phyloP scores from a whole-genome alignment of 2,888 invertebrate species.

The Chrysolina oricalcia region DNA sequence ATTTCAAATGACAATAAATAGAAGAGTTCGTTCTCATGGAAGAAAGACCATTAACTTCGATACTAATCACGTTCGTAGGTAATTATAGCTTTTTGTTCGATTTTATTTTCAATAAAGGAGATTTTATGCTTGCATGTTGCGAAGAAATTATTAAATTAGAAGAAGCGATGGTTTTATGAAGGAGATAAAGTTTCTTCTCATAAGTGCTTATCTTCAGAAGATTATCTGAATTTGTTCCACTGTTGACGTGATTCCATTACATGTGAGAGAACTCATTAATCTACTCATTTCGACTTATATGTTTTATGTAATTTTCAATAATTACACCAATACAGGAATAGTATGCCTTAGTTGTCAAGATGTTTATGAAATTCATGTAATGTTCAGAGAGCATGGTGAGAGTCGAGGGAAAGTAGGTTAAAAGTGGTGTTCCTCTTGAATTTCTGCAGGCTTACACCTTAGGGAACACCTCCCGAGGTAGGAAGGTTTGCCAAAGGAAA shows the following conservation, averaged over 20 bases:
- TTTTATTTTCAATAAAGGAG: slow-evolving; percentile 11
- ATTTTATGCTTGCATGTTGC: neutral
- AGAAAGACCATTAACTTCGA: neutral
- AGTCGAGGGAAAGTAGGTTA: no score
- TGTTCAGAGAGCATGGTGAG: no score
- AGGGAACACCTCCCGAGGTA: no score
- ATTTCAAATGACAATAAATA: slow-evolving; percentile 18
- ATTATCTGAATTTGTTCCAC: neutral
- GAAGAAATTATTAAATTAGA: neutral
- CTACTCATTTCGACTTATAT: no score
- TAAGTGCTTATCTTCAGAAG: neutral
- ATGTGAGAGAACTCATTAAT: no score
- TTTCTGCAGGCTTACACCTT: no score
- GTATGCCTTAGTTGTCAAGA: no score
- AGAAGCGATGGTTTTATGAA: slow-evolving; percentile 1
- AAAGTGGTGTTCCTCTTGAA: no score
- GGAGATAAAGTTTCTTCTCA: neutral
- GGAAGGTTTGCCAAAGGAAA: no score
- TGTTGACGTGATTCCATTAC: neutral
- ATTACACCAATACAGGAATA: no score
- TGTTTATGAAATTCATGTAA: no score
- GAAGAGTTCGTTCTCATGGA: slow-evolving; percentile 6
- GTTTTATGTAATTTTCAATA: no score
- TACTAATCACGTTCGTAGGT: slow-evolving; percentile 16
- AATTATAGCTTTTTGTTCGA: slow-evolving; percentile 15